Conservation (phyloP, 1,140 invertebrate species). For the Pinna nobilis region DNA sequence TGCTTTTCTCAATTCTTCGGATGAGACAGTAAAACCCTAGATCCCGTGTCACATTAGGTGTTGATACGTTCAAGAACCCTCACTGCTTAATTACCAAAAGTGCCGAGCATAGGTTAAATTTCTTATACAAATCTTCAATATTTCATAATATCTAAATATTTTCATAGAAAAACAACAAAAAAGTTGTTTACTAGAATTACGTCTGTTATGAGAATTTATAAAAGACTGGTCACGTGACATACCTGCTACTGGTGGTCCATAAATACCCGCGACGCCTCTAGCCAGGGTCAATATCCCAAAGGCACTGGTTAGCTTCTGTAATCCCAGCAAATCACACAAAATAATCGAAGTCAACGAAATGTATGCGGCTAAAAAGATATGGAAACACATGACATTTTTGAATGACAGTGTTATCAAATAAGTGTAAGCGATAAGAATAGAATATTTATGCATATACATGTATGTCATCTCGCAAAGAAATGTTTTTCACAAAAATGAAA, state of each 20-base stretch:
- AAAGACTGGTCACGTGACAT: too few species aligned
- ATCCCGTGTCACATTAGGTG: too few species aligned
- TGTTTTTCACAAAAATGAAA: too few species aligned
- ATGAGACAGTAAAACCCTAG: too few species aligned
- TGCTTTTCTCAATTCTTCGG: too few species aligned
- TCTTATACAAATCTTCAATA: background rate
- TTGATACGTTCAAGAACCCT: too few species aligned
- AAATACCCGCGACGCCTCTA: slow-evolving; percentile 92
- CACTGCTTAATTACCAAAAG: too few species aligned
- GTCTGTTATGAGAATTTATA: background rate
- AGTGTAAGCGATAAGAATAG: background rate
- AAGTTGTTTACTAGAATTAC: background rate
- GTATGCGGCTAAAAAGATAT: slow-evolving; percentile 87
- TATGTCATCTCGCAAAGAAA: too few species aligned
- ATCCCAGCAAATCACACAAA: slow-evolving; percentile 93
- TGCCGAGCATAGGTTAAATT: too few species aligned
- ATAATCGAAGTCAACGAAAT: slow-evolving; percentile 99
- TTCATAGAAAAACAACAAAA: background rate
- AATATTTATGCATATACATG: too few species aligned
- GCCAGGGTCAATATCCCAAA: slow-evolving; percentile 97
- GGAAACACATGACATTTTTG: too few species aligned
- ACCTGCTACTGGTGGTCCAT: slow-evolving; percentile 82
- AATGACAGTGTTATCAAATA: background rate
- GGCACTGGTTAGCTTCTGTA: slow-evolving; percentile 96
- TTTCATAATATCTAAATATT: background rate